phyloP scores from a whole-genome alignment of 2,888 invertebrate genomes.

The Slavum lentiscoides region DNA sequence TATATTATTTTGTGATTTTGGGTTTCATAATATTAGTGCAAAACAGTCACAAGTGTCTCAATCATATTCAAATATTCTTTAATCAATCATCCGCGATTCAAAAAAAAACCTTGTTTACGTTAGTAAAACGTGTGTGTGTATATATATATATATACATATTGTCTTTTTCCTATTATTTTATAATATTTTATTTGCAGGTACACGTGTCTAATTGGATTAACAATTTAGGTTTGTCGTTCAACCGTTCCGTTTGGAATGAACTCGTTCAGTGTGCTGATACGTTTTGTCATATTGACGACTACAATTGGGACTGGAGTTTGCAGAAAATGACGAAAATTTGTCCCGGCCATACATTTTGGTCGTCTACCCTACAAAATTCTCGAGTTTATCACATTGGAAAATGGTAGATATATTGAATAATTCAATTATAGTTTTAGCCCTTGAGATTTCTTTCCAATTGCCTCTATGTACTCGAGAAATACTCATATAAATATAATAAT shows the following conservation, averaged over 20 bases:
- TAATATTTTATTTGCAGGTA: constrained; percentile 66
- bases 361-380: constrained; percentile 88
- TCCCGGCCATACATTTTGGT: constrained; percentile 74
- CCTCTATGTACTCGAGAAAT: neutral
- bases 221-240: constrained; percentile 98
- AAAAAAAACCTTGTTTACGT: no score
- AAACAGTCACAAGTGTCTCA: no score
- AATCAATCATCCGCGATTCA: no score
- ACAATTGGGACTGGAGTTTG: constrained; percentile 99
- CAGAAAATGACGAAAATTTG: constrained; percentile 87
- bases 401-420: constrained; percentile 68
- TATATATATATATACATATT: no score
- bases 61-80: no score
- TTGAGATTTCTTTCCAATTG: neutral
- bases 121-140: no score
- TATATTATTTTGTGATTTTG: no score
- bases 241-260: constrained; percentile 82
- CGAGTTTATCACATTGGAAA: constrained; percentile 98
- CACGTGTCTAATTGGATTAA: constrained; percentile 93
- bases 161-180: neutral
- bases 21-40: no score
- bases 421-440: neutral
- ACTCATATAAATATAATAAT: no score
- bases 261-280: constrained; percentile 78
- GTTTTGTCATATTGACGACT: constrained; percentile 97